phyloP scores from a whole-genome alignment of 2,797 vertebrate genomes.

The Clamator glandarius region DNA sequence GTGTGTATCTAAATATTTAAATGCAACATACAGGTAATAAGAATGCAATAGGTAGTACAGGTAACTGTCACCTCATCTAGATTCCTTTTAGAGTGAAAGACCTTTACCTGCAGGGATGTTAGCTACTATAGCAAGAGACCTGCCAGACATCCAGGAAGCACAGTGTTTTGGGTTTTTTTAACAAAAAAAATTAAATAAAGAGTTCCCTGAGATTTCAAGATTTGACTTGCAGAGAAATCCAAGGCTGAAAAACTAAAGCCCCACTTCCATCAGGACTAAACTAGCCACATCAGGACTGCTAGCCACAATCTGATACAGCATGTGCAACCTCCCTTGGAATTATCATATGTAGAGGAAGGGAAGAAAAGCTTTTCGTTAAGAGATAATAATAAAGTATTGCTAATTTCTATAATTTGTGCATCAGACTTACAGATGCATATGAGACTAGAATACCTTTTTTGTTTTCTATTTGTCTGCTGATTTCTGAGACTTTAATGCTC shows the following conservation, averaged over 20 bases:
- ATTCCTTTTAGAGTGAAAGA: not conserved
- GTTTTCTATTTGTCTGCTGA: not conserved
- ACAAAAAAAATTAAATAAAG: not conserved
- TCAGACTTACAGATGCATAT: not conserved
- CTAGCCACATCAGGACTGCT: too few relatives aligned
- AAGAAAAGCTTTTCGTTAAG: not conserved
- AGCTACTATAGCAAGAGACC: not conserved
- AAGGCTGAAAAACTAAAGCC: not conserved
- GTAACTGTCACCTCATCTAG: not conserved
- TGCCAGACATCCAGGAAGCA: not conserved
- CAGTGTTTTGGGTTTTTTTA: not conserved
- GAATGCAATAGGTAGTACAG: not conserved
- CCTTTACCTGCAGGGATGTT: not conserved
- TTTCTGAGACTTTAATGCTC: not conserved
- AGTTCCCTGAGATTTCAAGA: not conserved
- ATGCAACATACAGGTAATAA: slow-evolving; percentile 44
- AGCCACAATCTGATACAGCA: not conserved
- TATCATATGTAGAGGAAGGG: not conserved
- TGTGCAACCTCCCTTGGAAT: not conserved
- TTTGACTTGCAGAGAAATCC: not conserved
- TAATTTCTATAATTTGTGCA: not conserved
- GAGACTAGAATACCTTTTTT: not conserved
- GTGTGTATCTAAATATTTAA: slow-evolving; percentile 45
- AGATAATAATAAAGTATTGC: not conserved
- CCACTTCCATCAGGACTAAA: not conserved